A percentile compares a stretch with the other conserved stretches of the same genome.
Evolutionary conservation across 2,113 vertebrate species (phyloP).

Genomic region (Nothobranchius furzeri): DNA sequence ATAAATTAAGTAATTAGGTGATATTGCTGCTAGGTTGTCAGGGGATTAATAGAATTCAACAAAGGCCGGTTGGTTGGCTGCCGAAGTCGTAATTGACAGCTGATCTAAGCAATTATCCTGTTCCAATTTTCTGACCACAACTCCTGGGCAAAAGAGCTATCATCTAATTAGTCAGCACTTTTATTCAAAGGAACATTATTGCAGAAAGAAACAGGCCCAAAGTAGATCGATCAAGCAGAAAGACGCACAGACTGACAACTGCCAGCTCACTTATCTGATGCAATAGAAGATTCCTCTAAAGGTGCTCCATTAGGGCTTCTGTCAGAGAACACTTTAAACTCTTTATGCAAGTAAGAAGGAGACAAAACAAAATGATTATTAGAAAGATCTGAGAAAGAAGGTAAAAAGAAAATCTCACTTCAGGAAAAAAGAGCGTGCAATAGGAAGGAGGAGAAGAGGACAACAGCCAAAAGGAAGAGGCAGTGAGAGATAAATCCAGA

Average conservation of each 20-base stretch:
- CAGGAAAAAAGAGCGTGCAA: constrained; percentile 20
- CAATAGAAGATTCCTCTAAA: constrained; percentile 40
- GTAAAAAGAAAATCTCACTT: constrained; percentile 55
- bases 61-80: constrained; percentile 37
- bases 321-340: constrained; percentile 16
- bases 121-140: constrained; percentile 67
- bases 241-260: constrained; percentile 37
- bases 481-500: constrained; percentile 45
- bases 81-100: constrained; percentile 49
- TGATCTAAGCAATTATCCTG: constrained; percentile 61
- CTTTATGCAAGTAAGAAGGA: constrained; percentile 19
- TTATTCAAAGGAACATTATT: constrained; percentile 51
- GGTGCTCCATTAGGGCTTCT: constrained; percentile 37
- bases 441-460: constrained; percentile 52
- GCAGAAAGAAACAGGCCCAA: constrained; percentile 39
- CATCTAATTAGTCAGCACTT: constrained; percentile 50
- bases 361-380: constrained; percentile 45
- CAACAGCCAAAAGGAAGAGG: constrained; percentile 58
- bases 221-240: constrained; percentile 42
- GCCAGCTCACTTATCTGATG: constrained; percentile 35
- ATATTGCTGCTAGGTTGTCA: constrained; percentile 32
- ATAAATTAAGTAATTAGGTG: constrained; percentile 67
- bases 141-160: constrained; percentile 63
- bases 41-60: constrained; percentile 41
- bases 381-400: constrained; percentile 28